Evolutionary conservation across 2,113 vertebrate genomes (phyloP), one percentile per base, ranked within the genome.

Genomic region (Corythaeola cristata): DNA sequence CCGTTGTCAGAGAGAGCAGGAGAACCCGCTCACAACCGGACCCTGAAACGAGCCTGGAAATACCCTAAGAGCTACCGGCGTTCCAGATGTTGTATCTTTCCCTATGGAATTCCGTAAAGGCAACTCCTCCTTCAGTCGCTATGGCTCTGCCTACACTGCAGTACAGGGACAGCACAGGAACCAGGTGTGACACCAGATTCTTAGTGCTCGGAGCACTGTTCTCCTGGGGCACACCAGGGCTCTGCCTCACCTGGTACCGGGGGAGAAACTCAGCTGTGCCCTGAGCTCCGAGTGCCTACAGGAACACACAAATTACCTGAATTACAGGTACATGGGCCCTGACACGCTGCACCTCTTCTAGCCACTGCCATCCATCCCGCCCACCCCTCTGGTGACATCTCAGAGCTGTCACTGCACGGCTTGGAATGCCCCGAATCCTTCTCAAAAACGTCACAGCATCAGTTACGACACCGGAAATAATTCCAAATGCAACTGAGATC

Each of bases 391-490:
- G 44, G 24, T 39, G 64, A 47, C 52, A 50, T 4, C 64, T 45
- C 3, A 2, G 5, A 68, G 75, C 50, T 32, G n/a, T 56, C 60
- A 19, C 3, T 14, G 27, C 60, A 28, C 0, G 1, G 39, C 50
- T 16, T 22, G 33, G 28, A 35, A 30, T 3, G 3, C 33, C 41
- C 62, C 1, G 5, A 68, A 32, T 33, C 78, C 78, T 26, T 22
- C 83, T 55, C 72, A 22, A 30, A 37, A n/a, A 32, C 4, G 0
- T 12, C 14, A 5, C 4, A 3, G 8, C 28, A 6, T 22, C 64
- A 15, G 39, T 39, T 78, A 49, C 32, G 7, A 9, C 1, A 1
- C 6, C 5, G 49, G 79, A 33, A 52, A 23, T 17, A 6, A 53
- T 27, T 52, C 75, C 44, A 37, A 3, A 16, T 14, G 28, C 35